Conservation (phyloP, 2,113 vertebrate genomes). For the Bubo blakistoni region DNA sequence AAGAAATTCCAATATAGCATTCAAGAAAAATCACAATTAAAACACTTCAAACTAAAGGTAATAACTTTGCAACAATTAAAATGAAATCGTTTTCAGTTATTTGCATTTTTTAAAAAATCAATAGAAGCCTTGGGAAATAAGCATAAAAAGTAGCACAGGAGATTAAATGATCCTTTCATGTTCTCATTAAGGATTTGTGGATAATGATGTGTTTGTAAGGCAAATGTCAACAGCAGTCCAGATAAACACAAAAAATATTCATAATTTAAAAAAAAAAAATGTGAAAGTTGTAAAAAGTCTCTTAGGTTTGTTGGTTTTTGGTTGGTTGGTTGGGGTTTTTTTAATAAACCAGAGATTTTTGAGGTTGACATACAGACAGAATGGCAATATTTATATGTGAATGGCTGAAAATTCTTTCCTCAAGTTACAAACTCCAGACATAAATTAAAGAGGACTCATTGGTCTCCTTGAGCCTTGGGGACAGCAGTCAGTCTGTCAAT, state of each 20-base stretch:
- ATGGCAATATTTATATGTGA: neutral
- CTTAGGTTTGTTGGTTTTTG: neutral
- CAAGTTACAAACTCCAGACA: neutral
- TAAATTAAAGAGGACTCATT: neutral
- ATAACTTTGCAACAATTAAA: neutral
- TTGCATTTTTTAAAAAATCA: neutral
- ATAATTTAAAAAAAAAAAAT: neutral
- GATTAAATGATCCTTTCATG: constrained; percentile 30
- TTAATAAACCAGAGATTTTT: neutral
- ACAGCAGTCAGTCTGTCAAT: neutral
- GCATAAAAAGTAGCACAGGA: neutral
- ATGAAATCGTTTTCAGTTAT: neutral
- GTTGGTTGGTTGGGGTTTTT: neutral
- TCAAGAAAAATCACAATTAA: neutral
- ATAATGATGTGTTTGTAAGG: neutral
- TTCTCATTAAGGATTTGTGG: neutral
- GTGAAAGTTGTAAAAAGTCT: neutral
- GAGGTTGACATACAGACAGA: neutral
- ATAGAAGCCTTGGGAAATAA: constrained; percentile 5
- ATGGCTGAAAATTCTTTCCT: neutral
- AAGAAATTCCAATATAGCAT: neutral
- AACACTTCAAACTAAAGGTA: neutral
- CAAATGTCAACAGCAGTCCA: neutral
- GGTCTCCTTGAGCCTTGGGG: neutral
- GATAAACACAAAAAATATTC: neutral